Evolutionary conservation across 2,797 vertebrate genomes (phyloP), one percentile per base, ranked within the genome.

Genomic region (Enteromius treurensis): DNA sequence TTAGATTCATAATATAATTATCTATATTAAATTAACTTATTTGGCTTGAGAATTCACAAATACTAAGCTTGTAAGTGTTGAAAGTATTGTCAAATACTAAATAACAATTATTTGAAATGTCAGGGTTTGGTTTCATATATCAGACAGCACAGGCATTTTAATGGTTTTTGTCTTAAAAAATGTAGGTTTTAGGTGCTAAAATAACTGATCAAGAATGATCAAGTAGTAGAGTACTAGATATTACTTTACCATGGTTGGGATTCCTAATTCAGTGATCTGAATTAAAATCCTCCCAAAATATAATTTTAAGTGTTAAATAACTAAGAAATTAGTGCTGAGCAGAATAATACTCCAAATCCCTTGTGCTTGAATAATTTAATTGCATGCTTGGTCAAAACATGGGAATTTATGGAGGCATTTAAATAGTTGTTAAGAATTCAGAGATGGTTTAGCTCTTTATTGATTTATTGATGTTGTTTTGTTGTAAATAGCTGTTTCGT

Each of bases 401-500:
- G 19, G 29, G 10, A n/a, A n/a, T 53, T 73, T 51, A 34, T 74
- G 3, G 19, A 74, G 21, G 49, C 49, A n/a, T 74, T 74, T 34
- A 74, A 74, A 7, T 15, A 74, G 71, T 34, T 34, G 68, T 70
- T 47, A 70, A 55, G 49, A 55, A 15, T 75, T 55, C 11, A 55
- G 37, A 37, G 29, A 75, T 15, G 29, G 55, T 55, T 75, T 55
- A 53, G 29, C 19, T 53, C 14, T 37, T 74, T 21, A n/a, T 55
- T 75, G 3, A 75, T 55, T 75, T 55, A 75, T 55, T 75, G 19
- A 75, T 75, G 49, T 19, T 37, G 49, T 74, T 74, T 55, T 74
- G 49, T 37, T 75, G 71, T 75, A 75, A 75, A 75, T n/a, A 75
- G 71, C 34, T 74, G 70, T 32, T 74, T n/a, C 5, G 1, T n/a